These are phyloP conservation scores for Drosophila pallidifrons DNA, from an alignment of 1,140 invertebrate genomes.

Conservation along the genomic window DNA sequence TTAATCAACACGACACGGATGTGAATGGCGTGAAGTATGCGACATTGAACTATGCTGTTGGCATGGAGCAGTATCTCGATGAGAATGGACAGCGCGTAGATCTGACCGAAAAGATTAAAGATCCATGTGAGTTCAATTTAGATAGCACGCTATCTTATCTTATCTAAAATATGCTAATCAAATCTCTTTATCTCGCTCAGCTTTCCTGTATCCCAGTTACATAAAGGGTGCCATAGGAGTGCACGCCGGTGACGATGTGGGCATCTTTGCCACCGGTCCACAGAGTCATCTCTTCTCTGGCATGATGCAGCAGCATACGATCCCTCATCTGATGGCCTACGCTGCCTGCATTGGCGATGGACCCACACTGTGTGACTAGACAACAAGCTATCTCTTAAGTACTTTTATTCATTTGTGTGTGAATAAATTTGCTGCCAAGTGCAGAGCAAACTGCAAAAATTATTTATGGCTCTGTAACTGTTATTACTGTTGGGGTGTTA, in stretches of 20 bases:
- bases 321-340: slow-evolving; percentile 91
- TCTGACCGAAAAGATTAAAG: slow-evolving; percentile 48
- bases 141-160: background rate
- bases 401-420: background rate
- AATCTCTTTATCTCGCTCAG: slow-evolving; percentile 2
- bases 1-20: slow-evolving; percentile 65
- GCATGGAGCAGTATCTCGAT: slow-evolving; percentile 86
- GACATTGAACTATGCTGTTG: slow-evolving; percentile 89
- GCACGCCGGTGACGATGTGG: slow-evolving; percentile 90
- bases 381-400: background rate
- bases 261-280: slow-evolving; percentile 88
- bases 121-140: slow-evolving; percentile 33
- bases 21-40: slow-evolving; percentile 86
- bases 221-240: slow-evolving; percentile 85
- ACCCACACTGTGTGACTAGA: slow-evolving; percentile 56
- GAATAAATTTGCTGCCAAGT: background rate
- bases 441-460: background rate
- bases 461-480: background rate
- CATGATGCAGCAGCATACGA: slow-evolving; percentile 92
- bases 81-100: slow-evolving; percentile 60
- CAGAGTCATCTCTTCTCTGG: slow-evolving; percentile 89
- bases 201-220: slow-evolving; percentile 85
- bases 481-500: background rate
- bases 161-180: background rate
- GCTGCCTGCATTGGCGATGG: slow-evolving; percentile 86